Conservation (phyloP, 2,888 invertebrate species). For the Idaea biselata region DNA sequence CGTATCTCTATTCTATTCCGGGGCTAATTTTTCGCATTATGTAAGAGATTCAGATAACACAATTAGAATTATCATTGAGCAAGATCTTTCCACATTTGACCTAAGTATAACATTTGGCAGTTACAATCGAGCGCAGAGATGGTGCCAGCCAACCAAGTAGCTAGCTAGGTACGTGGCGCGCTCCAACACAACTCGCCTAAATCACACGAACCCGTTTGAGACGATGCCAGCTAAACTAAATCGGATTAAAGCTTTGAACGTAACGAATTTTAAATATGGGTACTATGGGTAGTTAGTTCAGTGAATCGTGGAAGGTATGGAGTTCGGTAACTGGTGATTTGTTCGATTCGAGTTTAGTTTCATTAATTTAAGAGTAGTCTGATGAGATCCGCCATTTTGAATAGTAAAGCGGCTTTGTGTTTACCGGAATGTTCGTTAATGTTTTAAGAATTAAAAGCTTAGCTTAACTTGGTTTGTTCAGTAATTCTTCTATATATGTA, state of each 20-base stretch:
- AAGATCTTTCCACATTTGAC: not conserved
- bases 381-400: constrained; percentile 3
- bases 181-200: constrained; percentile 31
- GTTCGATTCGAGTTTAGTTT: constrained; percentile 1
- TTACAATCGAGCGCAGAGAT: not conserved
- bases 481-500: not conserved
- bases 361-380: not conserved
- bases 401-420: not conserved
- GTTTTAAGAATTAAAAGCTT: not conserved
- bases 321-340: not conserved
- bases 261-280: constrained; percentile 62
- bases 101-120: constrained; percentile 3
- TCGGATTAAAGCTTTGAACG: constrained; percentile 54
- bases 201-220: constrained; percentile 49
- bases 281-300: constrained; percentile 53
- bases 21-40: too few species aligned
- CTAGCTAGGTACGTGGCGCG: constrained; percentile 12
- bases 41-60: too few species aligned
- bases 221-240: constrained; percentile 50
- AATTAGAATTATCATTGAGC: too few species aligned
- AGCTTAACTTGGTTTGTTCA: not conserved
- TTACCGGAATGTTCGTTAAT: not conserved
- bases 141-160: not conserved
- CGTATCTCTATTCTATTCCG: too few species aligned
- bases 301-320: constrained; percentile 35